Conservation (phyloP, 37 sponge, comb jelly and placozoan genomes). For the Dysidea cf. avara region DNA sequence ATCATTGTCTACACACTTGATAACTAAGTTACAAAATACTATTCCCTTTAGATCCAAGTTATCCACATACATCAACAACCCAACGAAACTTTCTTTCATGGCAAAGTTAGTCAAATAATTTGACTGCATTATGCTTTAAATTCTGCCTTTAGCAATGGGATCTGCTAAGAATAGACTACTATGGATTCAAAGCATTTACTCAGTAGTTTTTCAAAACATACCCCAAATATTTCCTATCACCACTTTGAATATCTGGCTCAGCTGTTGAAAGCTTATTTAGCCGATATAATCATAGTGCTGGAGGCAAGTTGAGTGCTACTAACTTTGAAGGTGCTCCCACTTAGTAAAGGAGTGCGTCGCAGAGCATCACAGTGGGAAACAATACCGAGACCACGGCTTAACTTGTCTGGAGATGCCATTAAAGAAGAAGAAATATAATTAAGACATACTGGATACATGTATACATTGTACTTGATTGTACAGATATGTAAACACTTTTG, state of each 20-base stretch:
- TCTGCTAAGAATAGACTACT: slow-evolving; percentile 1
- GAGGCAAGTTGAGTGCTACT: slow-evolving; percentile 18
- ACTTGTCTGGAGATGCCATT: background rate
- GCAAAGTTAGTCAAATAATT: slow-evolving; percentile 18
- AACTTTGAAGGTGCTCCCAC: slow-evolving; percentile 21
- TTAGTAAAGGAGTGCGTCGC: background rate
- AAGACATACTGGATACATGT: too few relatives aligned
- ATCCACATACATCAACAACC: background rate
- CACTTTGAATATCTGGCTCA: slow-evolving; percentile 6
- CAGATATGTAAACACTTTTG: too few relatives aligned
- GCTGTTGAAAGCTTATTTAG: slow-evolving; percentile 22
- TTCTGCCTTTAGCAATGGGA: slow-evolving; percentile 26
- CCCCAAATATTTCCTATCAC: slow-evolving; percentile 12
- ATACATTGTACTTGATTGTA: too few relatives aligned
- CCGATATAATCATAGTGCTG: slow-evolving; percentile 1
- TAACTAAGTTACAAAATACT: too few relatives aligned
- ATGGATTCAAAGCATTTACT: slow-evolving; percentile 1
- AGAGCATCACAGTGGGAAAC: slow-evolving; percentile 3
- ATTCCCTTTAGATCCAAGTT: slow-evolving; percentile 1
- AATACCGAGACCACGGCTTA: slow-evolving; percentile 3
- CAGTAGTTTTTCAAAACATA: slow-evolving; percentile 1
- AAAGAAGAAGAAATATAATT: too few relatives aligned
- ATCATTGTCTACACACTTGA: too few relatives aligned
- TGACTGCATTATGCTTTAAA: too few relatives aligned
- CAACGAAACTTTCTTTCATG: slow-evolving; percentile 11